A percentile compares a stretch with the other conserved stretches of the same genome.
Evolutionary conservation across 2,797 vertebrate species (phyloP).

Genomic region (Xyrichtys novacula): DNA sequence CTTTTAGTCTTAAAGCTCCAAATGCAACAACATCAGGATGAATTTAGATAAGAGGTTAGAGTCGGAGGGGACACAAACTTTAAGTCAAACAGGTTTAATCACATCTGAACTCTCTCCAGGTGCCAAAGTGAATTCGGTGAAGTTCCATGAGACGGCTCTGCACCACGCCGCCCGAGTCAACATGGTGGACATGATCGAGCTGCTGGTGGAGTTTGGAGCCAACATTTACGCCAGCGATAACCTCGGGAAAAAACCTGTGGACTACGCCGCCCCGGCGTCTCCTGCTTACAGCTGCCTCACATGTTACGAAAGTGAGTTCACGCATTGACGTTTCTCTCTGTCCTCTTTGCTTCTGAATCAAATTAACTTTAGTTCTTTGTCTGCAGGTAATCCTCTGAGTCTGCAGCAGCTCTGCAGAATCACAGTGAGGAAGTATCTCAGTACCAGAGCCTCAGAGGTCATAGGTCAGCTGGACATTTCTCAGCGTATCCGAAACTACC

Average conservation of each 20-base stretch:
- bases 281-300: conserved; percentile 81
- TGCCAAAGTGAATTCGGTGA: conserved; percentile 91
- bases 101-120: conserved; percentile 74
- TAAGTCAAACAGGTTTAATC: no score
- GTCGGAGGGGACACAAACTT: no score
- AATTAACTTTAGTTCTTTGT: not conserved
- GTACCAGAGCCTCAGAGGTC: conserved; percentile 82
- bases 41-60: no score
- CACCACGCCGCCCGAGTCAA: conserved; percentile 89
- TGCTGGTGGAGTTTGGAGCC: conserved; percentile 91
- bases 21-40: no score
- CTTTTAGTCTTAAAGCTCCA: no score
- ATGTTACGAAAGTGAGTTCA: conserved; percentile 86
- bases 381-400: conserved; percentile 84
- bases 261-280: conserved; percentile 86
- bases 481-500: conserved; percentile 82
- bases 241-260: conserved; percentile 83
- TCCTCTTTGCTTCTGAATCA: not conserved
- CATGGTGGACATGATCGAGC: conserved; percentile 86
- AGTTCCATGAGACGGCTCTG: conserved; percentile 92
- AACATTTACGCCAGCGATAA: conserved; percentile 89
- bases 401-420: conserved; percentile 91
- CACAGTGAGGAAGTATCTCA: conserved; percentile 81
- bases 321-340: no score
- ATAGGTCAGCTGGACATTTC: conserved; percentile 86